Conservation (phyloP, 2,113 vertebrate genomes). For the Clarias macrocephalus region DNA sequence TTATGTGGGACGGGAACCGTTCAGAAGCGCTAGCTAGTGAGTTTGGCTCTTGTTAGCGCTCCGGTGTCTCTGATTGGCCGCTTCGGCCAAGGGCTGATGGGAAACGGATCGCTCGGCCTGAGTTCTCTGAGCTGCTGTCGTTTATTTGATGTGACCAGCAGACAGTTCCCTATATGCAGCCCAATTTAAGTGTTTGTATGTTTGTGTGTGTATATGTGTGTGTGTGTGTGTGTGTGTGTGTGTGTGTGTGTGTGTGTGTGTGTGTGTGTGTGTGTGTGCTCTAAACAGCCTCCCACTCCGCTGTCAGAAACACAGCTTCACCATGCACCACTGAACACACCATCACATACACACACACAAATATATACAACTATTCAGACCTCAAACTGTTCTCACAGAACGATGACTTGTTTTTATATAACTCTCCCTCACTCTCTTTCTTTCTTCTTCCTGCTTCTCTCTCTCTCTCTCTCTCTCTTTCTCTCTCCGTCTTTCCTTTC, state of each 20-base stretch:
- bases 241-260: constrained; percentile 29
- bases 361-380: constrained; percentile 22
- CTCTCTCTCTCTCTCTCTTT: constrained; percentile 12
- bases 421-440: constrained; percentile 3
- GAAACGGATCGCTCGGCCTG: constrained; percentile 32
- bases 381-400: constrained; percentile 41
- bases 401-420: background rate
- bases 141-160: constrained; percentile 51
- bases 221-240: constrained; percentile 19
- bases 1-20: background rate
- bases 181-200: constrained; percentile 44
- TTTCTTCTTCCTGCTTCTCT: background rate
- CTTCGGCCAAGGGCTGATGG: constrained; percentile 27
- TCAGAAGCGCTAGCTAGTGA: background rate
- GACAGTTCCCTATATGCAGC: constrained; percentile 46
- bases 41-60: constrained; percentile 38
- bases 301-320: constrained; percentile 50
- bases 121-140: constrained; percentile 38
- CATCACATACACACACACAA: constrained; percentile 29
- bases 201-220: background rate
- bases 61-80: constrained; percentile 33
- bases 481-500: constrained; percentile 4
- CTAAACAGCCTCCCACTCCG: constrained; percentile 48
- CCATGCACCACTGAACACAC: constrained; percentile 50
- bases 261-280: constrained; percentile 23